Conservation (phyloP, 2,888 invertebrate species). For the Phlogophora meticulosa region DNA sequence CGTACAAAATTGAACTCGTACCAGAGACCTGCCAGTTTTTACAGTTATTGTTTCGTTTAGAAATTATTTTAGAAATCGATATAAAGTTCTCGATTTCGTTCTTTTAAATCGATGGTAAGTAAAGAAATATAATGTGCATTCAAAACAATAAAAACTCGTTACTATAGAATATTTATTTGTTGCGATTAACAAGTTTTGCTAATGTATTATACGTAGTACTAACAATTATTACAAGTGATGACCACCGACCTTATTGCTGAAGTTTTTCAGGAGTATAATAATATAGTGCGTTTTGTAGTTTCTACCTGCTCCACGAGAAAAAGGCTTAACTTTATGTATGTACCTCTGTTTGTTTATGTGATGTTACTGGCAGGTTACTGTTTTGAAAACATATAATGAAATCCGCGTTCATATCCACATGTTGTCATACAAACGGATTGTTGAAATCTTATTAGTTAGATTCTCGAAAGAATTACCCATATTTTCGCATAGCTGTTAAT, state of each 20-base stretch:
- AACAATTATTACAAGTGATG: no score
- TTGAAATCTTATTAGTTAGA: neutral
- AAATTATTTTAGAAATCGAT: slow-evolving; percentile 6
- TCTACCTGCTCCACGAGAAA: no score
- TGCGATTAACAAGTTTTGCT: no score
- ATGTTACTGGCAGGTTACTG: slow-evolving; percentile 1
- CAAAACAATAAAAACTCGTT: neutral
- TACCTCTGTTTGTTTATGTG: no score
- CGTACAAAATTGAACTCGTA: slow-evolving; percentile 10
- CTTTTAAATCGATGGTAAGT: neutral
- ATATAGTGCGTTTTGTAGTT: no score
- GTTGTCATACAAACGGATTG: slow-evolving; percentile 9
- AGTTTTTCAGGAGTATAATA: no score
- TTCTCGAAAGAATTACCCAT: neutral
- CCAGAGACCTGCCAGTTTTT: neutral
- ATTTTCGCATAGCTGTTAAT: neutral
- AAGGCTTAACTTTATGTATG: no score
- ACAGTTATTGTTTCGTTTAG: slow-evolving; percentile 32
- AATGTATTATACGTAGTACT: no score
- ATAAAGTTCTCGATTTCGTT: neutral
- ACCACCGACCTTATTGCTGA: no score
- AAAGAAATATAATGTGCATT: neutral
- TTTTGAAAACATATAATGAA: neutral
- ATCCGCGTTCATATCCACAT: no score
- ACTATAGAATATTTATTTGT: neutral